Conservation (phyloP, 2,888 invertebrate genomes). For the Gymnocheta viridis region DNA sequence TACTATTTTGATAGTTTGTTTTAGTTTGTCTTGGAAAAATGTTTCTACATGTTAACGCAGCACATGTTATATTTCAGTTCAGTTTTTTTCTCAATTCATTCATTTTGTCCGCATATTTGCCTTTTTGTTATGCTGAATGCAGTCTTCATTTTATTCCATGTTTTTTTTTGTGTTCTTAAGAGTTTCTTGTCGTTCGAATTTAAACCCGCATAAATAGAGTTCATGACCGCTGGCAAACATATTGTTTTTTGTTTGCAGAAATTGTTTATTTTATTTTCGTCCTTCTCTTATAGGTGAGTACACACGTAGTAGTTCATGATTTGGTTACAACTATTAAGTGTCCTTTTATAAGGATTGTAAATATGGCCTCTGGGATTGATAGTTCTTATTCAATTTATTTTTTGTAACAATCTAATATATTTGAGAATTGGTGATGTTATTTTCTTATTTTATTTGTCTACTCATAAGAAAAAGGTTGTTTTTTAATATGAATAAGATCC, state of each 20-base stretch:
- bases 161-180: not conserved
- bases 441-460: constrained; percentile 39
- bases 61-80: not conserved
- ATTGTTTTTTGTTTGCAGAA: constrained; percentile 42
- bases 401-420: constrained; percentile 44
- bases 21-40: not conserved
- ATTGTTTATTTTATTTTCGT: constrained; percentile 28
- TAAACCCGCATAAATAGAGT: constrained; percentile 5
- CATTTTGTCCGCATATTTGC: not conserved
- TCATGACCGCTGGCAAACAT: constrained; percentile 61
- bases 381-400: constrained; percentile 47
- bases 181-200: constrained; percentile 13
- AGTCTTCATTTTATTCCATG: constrained; percentile 6
- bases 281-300: not conserved
- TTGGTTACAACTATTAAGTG: constrained; percentile 47
- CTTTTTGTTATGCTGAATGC: not conserved
- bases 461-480: not conserved
- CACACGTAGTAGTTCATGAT: constrained; percentile 21
- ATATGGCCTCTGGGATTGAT: constrained; percentile 49
- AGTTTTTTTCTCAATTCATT: constrained; percentile 5
- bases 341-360: constrained; percentile 36
- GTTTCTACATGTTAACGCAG: constrained; percentile 13
- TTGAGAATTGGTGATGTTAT: constrained; percentile 14
- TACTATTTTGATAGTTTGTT: not conserved
- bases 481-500: not conserved